Percentiles rank a stretch among this genome's conserved stretches.
Evolutionary conservation across 2,797 vertebrate genomes (phyloP).

Genomic region (Prionace glauca): DNA sequence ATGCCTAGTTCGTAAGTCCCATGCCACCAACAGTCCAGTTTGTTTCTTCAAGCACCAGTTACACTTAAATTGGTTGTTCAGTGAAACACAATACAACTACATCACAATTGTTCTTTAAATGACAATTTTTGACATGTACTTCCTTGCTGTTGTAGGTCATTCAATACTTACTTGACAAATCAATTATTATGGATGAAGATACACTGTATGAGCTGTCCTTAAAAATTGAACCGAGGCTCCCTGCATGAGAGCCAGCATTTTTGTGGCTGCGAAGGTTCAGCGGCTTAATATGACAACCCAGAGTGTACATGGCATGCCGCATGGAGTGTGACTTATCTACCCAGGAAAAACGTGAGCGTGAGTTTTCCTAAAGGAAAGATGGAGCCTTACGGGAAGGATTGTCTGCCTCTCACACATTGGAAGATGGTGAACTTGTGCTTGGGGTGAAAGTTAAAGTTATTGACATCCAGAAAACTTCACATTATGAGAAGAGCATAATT

Average conservation of each 20-base stretch:
- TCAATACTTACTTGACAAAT: conserved; percentile 89
- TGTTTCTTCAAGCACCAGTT: background rate
- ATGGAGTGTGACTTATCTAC: conserved; percentile 40
- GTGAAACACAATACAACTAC: background rate
- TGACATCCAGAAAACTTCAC: conserved; percentile 28
- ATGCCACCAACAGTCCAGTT: background rate
- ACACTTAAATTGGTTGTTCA: background rate
- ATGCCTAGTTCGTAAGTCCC: background rate
- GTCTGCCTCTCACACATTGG: conserved; percentile 24
- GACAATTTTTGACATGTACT: background rate
- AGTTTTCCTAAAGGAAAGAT: conserved; percentile 46
- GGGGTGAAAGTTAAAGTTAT: conserved; percentile 38
- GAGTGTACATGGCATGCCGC: conserved; percentile 48
- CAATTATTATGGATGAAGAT: conserved; percentile 89
- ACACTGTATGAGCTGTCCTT: conserved; percentile 88
- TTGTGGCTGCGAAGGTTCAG: conserved; percentile 43
- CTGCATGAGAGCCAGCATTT: conserved; percentile 69
- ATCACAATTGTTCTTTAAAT: background rate
- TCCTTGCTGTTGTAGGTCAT: conserved; percentile 67
- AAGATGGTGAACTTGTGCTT: conserved; percentile 40
- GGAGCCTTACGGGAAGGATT: conserved; percentile 41
- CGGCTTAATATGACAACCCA: conserved; percentile 42
- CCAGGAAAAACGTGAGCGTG: conserved; percentile 43
- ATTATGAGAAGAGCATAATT: conserved; percentile 48
- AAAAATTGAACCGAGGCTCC: conserved; percentile 87